A percentile compares a stretch with the other conserved stretches of the same genome.
Conservation (phyloP, 2,888 invertebrate genomes). For the Drosophila rellima region DNA sequence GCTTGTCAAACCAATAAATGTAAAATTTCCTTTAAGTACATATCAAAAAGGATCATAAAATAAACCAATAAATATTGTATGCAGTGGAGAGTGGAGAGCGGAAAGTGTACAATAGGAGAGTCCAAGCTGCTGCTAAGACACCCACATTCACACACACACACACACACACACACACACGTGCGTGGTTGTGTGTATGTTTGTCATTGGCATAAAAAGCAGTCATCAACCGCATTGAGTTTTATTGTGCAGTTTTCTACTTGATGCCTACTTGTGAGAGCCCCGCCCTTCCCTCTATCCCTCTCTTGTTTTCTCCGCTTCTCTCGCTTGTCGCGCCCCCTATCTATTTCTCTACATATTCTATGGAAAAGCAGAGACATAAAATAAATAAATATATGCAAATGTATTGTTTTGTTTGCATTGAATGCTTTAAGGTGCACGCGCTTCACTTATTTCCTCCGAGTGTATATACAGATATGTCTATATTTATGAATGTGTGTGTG, state of each 20-base stretch:
- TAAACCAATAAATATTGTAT: conserved; percentile 81
- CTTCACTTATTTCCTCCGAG: conserved; percentile 54
- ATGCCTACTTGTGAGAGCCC: conserved; percentile 52
- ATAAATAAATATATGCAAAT: conserved; percentile 79
- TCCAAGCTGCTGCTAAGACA: conserved; percentile 19
- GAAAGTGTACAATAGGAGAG: conserved; percentile 12
- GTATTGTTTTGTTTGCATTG: conserved; percentile 65
- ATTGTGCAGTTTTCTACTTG: conserved; percentile 73
- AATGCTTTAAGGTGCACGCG: conserved; percentile 68
- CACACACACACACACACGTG: background rate
- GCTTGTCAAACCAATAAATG: conserved; percentile 78
- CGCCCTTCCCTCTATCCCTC: background rate
- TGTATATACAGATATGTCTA: conserved; percentile 4
- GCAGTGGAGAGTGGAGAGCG: conserved; percentile 31
- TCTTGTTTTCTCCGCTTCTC: too few species aligned
- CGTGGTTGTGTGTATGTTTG: conserved; percentile 36
- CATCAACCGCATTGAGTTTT: conserved; percentile 68
- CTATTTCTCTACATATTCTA: background rate
- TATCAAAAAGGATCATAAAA: conserved; percentile 84
- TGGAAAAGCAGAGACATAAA: conserved; percentile 67
- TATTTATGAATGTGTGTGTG: conserved; percentile 11
- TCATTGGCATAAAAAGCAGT: conserved; percentile 62
- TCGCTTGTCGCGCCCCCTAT: too few species aligned
- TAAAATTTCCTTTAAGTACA: conserved; percentile 80
- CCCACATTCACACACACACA: background rate